A percentile compares a stretch with the other conserved stretches of the same genome.
Evolutionary conservation across 1,140 invertebrate genomes (phyloP).

Genomic region (Hyphantria cunea): DNA sequence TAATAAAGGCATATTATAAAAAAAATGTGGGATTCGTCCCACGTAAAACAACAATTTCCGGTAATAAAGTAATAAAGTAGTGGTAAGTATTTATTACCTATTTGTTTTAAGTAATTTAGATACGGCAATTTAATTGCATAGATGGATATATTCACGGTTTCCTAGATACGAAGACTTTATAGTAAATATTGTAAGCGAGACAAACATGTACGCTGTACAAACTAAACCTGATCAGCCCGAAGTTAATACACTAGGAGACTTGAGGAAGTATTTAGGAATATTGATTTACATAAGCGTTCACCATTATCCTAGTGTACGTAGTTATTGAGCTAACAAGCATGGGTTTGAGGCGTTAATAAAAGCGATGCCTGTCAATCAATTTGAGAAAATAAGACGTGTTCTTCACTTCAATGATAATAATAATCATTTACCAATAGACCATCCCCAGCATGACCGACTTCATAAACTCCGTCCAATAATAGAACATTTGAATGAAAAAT

Average conservation of each 20-base stretch:
- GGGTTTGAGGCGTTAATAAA: background rate
- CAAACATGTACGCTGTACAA: slow-evolving; percentile 6
- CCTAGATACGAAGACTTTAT: too few relatives aligned
- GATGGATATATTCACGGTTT: too few relatives aligned
- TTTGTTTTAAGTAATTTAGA: too few relatives aligned
- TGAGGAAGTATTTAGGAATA: slow-evolving; percentile 1
- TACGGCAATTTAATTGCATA: too few relatives aligned
- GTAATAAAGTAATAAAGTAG: too few relatives aligned
- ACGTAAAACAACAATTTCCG: too few relatives aligned
- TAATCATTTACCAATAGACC: too few relatives aligned
- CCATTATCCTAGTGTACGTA: slow-evolving; percentile 3
- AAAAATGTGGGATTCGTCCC: too few relatives aligned
- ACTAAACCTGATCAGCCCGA: slow-evolving; percentile 1
- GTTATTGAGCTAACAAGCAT: background rate
- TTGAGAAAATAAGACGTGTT: slow-evolving; percentile 3
- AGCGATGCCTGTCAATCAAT: slow-evolving; percentile 7
- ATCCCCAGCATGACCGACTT: too few relatives aligned
- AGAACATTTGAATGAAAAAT: slow-evolving; percentile 5
- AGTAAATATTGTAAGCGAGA: too few relatives aligned
- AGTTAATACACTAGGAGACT: background rate
- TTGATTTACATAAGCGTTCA: slow-evolving; percentile 2
- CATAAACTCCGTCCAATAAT: slow-evolving; percentile 4
- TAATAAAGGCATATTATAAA: too few relatives aligned
- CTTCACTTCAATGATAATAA: slow-evolving; percentile 6
- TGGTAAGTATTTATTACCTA: too few relatives aligned